Evolutionary conservation across 2,113 vertebrate species (phyloP), one percentile per base, ranked within the genome.

Genomic region (Symphodus melops): DNA sequence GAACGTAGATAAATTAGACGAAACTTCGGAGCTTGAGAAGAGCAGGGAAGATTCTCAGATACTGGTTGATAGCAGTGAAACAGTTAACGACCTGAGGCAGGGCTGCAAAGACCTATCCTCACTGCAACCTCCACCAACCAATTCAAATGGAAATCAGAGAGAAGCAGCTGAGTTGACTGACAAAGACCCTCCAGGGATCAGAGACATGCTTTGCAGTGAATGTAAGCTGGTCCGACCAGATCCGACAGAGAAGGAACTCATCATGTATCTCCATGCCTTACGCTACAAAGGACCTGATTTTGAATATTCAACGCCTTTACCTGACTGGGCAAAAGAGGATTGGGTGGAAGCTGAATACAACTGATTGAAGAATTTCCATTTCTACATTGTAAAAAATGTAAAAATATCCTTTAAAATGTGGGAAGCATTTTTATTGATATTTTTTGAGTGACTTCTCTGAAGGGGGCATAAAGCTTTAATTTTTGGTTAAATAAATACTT

Each of bases 201-300:
- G 19, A 88, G 98, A 99, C 77, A 90, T 92, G 33, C 88, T 99
- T 25, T 99, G 97, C 57, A 75, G 90, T 7, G 98, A 99, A 61
- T 99, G 98, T 84, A 95, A 89, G 72, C 82, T 93, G 0, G 82
- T 90, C 0, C 85, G 96, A 53, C 89, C 92, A 33, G 98, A 99
- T 84, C 98, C 98, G 0, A 95, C 95, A 8, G 95, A 97, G 60
- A 92, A 92, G 81, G 97, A 99, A 3, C 93, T 99, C 68, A 87
- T 99, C 74, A 99, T 99, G 98, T 99, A 95, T 77, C 95, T 99
- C 1, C 98, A 99, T 0, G 97, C 98, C 2, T 84, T 98, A 57
- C 80, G 96, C 51, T 99, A 99, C 80, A 98, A 97, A 89, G 97
- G 97, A n/a, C 91, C 94, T 0, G 95, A 93, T 23, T 99, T 99